These are phyloP conservation scores for Melinopterus prodromus DNA, from an alignment of 2,888 invertebrate species.

Conservation along the genomic window DNA sequence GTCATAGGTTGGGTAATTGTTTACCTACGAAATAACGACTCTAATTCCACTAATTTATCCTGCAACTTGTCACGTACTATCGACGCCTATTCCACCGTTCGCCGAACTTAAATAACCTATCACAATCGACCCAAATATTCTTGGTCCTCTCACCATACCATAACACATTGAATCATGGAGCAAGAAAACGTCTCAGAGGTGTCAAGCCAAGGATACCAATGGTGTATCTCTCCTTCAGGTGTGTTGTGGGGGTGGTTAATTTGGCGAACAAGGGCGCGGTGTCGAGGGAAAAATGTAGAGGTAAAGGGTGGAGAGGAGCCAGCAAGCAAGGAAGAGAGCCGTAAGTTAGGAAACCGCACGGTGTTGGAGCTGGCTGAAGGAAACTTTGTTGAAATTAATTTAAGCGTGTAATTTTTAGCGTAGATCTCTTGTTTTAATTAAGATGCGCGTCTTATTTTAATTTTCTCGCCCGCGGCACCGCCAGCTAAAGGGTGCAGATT, in stretches of 20 bases:
- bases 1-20: constrained; percentile 4
- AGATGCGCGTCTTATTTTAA: constrained; percentile 26
- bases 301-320: no score
- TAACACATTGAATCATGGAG: no score
- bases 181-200: no score
- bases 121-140: no score
- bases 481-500: background rate
- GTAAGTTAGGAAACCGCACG: background rate
- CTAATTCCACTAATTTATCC: background rate
- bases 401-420: constrained; percentile 21
- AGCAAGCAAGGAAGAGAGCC: background rate
- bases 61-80: background rate
- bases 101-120: no score
- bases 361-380: background rate
- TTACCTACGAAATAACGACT: background rate
- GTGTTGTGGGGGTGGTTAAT: background rate
- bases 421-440: constrained; percentile 25
- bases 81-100: background rate
- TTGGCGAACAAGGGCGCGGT: background rate
- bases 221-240: no score
- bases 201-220: no score
- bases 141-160: no score
- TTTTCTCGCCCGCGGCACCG: constrained; percentile 8
- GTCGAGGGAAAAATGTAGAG: no score
- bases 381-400: constrained; percentile 22